Evolutionary conservation across 53 echinoderm and acorn worm genomes (phyloP).

Genomic region (Arbacia lixula): DNA sequence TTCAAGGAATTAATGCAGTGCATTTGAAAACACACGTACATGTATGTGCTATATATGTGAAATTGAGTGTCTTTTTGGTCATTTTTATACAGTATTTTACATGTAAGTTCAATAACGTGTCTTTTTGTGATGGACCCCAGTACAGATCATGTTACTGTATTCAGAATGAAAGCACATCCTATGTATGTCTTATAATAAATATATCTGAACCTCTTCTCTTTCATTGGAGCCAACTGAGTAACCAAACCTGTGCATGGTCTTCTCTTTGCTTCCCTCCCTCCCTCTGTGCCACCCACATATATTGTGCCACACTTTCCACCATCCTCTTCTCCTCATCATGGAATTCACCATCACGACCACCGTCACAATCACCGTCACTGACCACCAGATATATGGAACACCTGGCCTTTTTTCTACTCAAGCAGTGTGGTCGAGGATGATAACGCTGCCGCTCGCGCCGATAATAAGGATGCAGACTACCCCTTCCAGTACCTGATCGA

Average conservation of each 20-base stretch:
- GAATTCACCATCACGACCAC: neutral
- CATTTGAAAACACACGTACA: too few species aligned
- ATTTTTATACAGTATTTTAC: too few species aligned
- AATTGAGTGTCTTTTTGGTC: too few species aligned
- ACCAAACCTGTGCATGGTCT: neutral
- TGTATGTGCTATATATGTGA: too few species aligned
- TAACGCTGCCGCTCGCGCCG: neutral
- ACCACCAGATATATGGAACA: constrained; percentile 36
- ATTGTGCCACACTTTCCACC: neutral
- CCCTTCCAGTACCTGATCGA: neutral
- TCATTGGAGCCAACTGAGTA: too few species aligned
- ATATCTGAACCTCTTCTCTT: too few species aligned
- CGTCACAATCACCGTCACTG: neutral
- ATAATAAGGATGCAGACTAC: neutral
- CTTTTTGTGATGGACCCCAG: too few species aligned
- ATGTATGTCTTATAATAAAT: too few species aligned
- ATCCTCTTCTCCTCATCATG: neutral
- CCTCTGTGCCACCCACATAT: neutral
- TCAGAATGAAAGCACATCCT: too few species aligned
- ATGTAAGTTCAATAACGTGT: too few species aligned
- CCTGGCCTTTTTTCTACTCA: constrained; percentile 41
- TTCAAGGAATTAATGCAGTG: too few species aligned
- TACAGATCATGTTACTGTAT: too few species aligned
- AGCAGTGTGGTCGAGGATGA: constrained; percentile 21
- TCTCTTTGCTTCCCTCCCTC: constrained; percentile 23